These are phyloP conservation scores for Harpagoxenus sublaevis DNA, from an alignment of 2,888 invertebrate genomes.

Conservation along the genomic window DNA sequence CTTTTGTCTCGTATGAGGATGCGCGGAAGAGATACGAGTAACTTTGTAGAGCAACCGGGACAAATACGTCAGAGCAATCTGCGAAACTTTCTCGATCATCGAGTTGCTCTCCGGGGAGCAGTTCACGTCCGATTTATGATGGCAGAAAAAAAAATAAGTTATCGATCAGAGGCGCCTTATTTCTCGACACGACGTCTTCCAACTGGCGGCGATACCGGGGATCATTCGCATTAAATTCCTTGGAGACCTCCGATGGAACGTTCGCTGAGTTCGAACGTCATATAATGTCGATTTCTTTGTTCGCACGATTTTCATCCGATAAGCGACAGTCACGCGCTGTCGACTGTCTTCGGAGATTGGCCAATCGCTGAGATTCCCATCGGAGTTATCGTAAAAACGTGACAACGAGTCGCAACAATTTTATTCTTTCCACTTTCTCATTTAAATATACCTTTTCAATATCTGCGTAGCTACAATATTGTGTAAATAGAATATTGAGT, in stretches of 20 bases:
- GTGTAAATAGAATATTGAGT: not conserved
- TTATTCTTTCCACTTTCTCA: slow-evolving; percentile 23
- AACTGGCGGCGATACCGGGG: slow-evolving; percentile 66
- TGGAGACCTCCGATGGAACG: slow-evolving; percentile 60
- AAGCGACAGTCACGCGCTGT: slow-evolving; percentile 50
- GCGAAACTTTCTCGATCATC: slow-evolving; percentile 83
- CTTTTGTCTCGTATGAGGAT: slow-evolving; percentile 9
- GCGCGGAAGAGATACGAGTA: not conserved
- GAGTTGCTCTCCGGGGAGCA: slow-evolving; percentile 79
- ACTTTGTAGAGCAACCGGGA: slow-evolving; percentile 64
- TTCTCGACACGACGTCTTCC: slow-evolving; percentile 67
- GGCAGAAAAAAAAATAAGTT: slow-evolving; percentile 62
- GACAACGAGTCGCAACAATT: slow-evolving; percentile 50
- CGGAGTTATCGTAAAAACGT: slow-evolving; percentile 44
- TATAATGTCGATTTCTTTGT: slow-evolving; percentile 72
- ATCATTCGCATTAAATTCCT: slow-evolving; percentile 75
- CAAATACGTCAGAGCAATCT: slow-evolving; percentile 79
- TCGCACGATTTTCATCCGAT: slow-evolving; percentile 55
- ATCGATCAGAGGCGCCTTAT: slow-evolving; percentile 69
- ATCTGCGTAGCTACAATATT: not conserved
- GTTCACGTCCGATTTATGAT: slow-evolving; percentile 79
- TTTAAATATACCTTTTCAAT: not conserved
- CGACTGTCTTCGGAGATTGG: slow-evolving; percentile 49
- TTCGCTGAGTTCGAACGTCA: slow-evolving; percentile 66
- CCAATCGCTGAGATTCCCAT: slow-evolving; percentile 51